These are phyloP conservation scores for Melanotaenia boesemani DNA, from an alignment of 2,797 vertebrate species.

Conservation along the genomic window DNA sequence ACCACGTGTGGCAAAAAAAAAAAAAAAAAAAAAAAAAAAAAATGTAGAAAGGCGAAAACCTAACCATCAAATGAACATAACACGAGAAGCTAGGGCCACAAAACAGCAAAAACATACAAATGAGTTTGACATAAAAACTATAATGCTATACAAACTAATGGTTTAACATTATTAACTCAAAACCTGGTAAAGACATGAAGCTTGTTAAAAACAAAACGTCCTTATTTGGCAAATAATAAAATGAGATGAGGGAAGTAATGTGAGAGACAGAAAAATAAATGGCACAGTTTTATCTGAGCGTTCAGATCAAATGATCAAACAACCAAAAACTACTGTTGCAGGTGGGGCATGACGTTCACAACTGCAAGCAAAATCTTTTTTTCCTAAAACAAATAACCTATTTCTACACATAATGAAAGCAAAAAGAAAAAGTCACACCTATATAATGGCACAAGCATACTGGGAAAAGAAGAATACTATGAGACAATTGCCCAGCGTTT, in stretches of 20 bases:
- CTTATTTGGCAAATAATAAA: slow-evolving; percentile 74
- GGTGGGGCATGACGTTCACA: slow-evolving; percentile 52
- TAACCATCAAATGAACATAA: slow-evolving; percentile 34
- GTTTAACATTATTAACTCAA: slow-evolving; percentile 59
- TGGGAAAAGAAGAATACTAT: slow-evolving; percentile 41
- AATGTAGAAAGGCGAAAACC: slow-evolving; percentile 27
- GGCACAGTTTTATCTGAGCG: slow-evolving; percentile 68
- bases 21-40: slow-evolving; percentile 3
- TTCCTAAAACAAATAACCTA: slow-evolving; percentile 74
- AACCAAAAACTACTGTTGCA: slow-evolving; percentile 44
- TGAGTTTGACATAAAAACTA: slow-evolving; percentile 32
- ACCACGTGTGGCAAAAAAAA: slow-evolving; percentile 28
- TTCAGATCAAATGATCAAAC: slow-evolving; percentile 59
- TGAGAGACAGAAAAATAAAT: slow-evolving; percentile 50
- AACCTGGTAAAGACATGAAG: slow-evolving; percentile 60
- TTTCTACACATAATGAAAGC: slow-evolving; percentile 72
- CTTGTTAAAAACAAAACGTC: slow-evolving; percentile 50
- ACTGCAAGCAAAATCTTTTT: slow-evolving; percentile 73
- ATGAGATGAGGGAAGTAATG: slow-evolving; percentile 19
- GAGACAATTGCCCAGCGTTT: slow-evolving; percentile 76
- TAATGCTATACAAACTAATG: slow-evolving; percentile 49
- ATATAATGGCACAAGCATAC: slow-evolving; percentile 79
- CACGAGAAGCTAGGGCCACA: slow-evolving; percentile 35
- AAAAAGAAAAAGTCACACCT: slow-evolving; percentile 75
- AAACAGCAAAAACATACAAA: slow-evolving; percentile 55